phyloP scores from a whole-genome alignment of 1,140 invertebrate genomes.

The Heliconius congener region DNA sequence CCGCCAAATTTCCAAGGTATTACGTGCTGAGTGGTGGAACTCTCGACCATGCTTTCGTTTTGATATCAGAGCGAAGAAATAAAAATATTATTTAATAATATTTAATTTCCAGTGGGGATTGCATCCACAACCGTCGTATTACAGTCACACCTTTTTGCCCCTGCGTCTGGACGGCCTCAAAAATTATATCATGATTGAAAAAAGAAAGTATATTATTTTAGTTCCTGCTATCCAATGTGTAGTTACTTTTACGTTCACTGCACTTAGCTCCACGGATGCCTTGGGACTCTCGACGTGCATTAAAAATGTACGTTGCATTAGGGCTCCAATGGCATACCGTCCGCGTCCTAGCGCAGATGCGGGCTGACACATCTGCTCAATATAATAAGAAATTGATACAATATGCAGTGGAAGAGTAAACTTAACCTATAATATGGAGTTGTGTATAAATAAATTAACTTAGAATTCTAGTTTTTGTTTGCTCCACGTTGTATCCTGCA shows the following conservation, averaged over 20 bases:
- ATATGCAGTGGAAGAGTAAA: neutral
- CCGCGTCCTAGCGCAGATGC: conserved; percentile 25
- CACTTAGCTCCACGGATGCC: conserved; percentile 49
- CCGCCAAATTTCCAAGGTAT: too few relatives aligned
- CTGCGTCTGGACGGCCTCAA: too few relatives aligned
- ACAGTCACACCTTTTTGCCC: too few relatives aligned
- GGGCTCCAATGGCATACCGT: conserved; percentile 51
- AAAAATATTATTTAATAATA: too few relatives aligned
- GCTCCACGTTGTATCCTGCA: too few relatives aligned
- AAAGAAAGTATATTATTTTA: neutral
- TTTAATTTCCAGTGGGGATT: too few relatives aligned
- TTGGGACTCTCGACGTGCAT: conserved; percentile 68
- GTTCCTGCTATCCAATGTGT: neutral
- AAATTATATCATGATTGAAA: neutral
- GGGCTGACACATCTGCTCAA: conserved; percentile 29
- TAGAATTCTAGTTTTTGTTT: neutral
- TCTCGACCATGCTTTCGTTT: too few relatives aligned
- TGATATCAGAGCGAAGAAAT: too few relatives aligned
- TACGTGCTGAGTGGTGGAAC: too few relatives aligned
- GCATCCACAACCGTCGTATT: too few relatives aligned
- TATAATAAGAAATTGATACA: conserved; percentile 29
- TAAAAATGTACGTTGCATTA: conserved; percentile 72
- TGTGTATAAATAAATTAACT: neutral
- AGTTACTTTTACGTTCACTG: conserved; percentile 22
- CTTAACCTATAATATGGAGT: neutral